Base-by-base conservation (phyloP, 2,113 vertebrate species). In the Limnothrissa miodon region DNA sequence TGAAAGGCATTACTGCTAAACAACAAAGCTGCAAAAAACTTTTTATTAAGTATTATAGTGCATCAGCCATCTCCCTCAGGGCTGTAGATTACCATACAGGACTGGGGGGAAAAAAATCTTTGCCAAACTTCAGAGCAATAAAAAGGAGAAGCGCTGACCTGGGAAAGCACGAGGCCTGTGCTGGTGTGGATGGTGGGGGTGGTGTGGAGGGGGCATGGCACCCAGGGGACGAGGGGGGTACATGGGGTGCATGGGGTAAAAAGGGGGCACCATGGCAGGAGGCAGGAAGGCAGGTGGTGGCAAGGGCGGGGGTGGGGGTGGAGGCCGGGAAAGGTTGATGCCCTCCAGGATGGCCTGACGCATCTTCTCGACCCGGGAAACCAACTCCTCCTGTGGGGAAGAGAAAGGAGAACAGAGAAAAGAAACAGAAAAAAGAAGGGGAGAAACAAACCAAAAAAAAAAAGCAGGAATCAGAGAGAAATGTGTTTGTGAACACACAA, bases 311-410 rank as follows among this genome's bases (percentile, higher is more conserved):
- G 95, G 95, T 39, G 95, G 95, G 10, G 95, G 95, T 70, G 94
- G 96, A 29, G 94, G 95, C 70, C 94, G 93, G 17, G 93, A 96
- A 59, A 97, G 90, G 89, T 95, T 96, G 90, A 97, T 95, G 90
- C 97, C 96, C 90, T 97, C 96, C 5, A 97, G 93, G 86, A 97
- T 97, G 48, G 96, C 96, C 91, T 97, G 96, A 62, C 96, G 95
- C 96, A 97, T 97, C 93, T 96, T 97, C 89, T 97, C 96, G 44
- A 97, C 96, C 87, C 96, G 95, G 83, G 95, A 95, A 85, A 96
- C 95, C 90, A 97, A 94, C 87, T 95, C 94, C 87, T 95, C 94
- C 94, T 95, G 90, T 29, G 62, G 46, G 36, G 33, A 9, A 74
- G 33, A 89, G 0, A 10, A 83, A 4, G 79, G 5, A 44, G 45